Evolutionary conservation across 2,797 vertebrate genomes (phyloP).

Genomic region (Hypotaenidia philippensis): DNA sequence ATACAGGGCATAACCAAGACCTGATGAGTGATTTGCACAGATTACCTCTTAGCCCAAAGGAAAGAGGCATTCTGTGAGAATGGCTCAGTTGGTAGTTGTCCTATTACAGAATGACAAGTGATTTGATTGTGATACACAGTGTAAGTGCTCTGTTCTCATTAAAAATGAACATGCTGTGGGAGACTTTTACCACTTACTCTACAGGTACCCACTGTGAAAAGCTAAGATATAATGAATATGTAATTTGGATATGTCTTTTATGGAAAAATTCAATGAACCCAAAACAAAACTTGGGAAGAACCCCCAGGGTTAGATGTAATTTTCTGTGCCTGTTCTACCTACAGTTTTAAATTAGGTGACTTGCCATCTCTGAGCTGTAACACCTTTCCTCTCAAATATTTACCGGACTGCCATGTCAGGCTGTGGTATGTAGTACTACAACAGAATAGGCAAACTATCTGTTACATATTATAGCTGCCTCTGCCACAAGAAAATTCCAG

Average conservation of each 20-base stretch:
- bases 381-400: neutral
- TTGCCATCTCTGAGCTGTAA: neutral
- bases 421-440: accelerated
- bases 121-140: constrained; percentile 39
- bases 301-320: neutral
- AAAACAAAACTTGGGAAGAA: constrained; percentile 15
- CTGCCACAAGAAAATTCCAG: neutral
- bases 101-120: constrained; percentile 39
- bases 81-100: constrained; percentile 17
- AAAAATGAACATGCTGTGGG: constrained; percentile 65
- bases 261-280: neutral
- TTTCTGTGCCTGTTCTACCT: neutral
- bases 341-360: neutral
- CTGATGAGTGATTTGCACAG: neutral
- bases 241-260: constrained; percentile 11
- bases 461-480: neutral
- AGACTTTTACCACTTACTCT: constrained; percentile 40
- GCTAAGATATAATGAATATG: constrained; percentile 47
- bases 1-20: neutral
- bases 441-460: neutral
- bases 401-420: neutral
- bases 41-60: neutral
- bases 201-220: constrained; percentile 52
- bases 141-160: constrained; percentile 67
- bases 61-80: neutral